phyloP scores from a whole-genome alignment of 2,113 vertebrate genomes.

The Ciconia stormi region DNA sequence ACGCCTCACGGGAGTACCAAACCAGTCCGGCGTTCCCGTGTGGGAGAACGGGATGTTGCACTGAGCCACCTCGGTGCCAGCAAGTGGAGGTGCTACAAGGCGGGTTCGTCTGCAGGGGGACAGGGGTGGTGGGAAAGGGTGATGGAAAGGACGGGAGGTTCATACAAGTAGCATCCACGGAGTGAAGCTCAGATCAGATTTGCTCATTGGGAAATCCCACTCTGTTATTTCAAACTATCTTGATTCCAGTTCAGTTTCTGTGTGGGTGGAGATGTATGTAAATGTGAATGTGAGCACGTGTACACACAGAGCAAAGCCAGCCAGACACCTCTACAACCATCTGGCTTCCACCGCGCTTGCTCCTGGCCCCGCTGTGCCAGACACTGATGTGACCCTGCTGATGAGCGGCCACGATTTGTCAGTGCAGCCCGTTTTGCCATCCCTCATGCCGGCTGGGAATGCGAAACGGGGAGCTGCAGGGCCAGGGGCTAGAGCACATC shows the following conservation, averaged over 20 bases:
- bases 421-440: neutral
- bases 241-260: neutral
- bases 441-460: neutral
- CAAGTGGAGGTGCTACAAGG: neutral
- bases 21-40: fast-evolving
- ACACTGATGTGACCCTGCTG: neutral
- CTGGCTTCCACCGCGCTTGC: neutral
- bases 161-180: neutral
- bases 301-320: neutral
- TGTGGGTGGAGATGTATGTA: neutral
- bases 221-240: neutral
- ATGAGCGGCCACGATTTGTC: neutral
- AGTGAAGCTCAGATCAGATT: neutral
- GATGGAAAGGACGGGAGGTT: neutral
- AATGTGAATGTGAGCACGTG: neutral
- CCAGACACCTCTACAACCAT: neutral
- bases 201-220: neutral
- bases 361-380: neutral
- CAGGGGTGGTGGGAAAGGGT: neutral
- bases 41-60: neutral
- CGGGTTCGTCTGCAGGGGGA: fast-evolving
- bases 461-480: neutral
- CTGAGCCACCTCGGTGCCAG: neutral
- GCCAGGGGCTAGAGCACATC: neutral
- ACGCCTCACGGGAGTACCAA: fast-evolving